phyloP scores from a whole-genome alignment of 1,140 invertebrate species.

The Tribolium castaneum region DNA sequence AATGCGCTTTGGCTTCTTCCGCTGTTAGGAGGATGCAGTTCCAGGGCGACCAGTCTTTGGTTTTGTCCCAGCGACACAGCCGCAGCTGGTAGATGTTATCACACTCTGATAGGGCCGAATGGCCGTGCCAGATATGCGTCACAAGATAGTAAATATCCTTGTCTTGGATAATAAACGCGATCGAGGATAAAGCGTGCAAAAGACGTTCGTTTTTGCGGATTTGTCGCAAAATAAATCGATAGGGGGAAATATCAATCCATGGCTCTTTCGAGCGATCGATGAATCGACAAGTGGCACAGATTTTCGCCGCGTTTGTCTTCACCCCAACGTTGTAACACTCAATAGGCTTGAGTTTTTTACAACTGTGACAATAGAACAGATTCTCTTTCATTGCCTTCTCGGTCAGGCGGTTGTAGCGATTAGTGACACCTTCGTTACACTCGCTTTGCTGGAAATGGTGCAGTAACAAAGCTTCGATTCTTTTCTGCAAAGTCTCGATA shows the following conservation, averaged over 20 bases:
- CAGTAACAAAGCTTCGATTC: constrained; percentile 68
- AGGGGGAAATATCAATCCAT: constrained; percentile 71
- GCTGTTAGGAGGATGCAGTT: constrained; percentile 76
- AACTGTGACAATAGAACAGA: constrained; percentile 67
- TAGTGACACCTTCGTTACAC: constrained; percentile 67
- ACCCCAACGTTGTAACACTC: constrained; percentile 64
- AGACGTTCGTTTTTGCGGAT: constrained; percentile 70
- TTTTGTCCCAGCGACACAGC: constrained; percentile 69
- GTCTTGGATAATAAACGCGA: constrained; percentile 72
- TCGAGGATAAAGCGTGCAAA: constrained; percentile 67
- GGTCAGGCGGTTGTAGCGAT: constrained; percentile 65
- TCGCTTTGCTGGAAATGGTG: constrained; percentile 68
- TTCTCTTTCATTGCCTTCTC: constrained; percentile 66
- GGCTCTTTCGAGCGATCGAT: constrained; percentile 65
- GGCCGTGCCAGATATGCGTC: constrained; percentile 74
- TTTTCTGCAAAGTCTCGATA: constrained; percentile 69
- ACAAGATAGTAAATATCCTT: constrained; percentile 75
- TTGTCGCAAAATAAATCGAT: constrained; percentile 70
- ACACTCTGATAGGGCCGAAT: constrained; percentile 73
- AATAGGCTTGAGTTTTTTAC: constrained; percentile 67
- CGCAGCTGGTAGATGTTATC: constrained; percentile 69
- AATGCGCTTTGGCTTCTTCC: constrained; percentile 73
- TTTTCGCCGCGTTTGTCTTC: constrained; percentile 61
- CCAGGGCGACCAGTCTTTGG: constrained; percentile 77
- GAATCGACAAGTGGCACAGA: constrained; percentile 69